Base-by-base conservation (phyloP, 1,140 invertebrate species). In the Plodia interpunctella region DNA sequence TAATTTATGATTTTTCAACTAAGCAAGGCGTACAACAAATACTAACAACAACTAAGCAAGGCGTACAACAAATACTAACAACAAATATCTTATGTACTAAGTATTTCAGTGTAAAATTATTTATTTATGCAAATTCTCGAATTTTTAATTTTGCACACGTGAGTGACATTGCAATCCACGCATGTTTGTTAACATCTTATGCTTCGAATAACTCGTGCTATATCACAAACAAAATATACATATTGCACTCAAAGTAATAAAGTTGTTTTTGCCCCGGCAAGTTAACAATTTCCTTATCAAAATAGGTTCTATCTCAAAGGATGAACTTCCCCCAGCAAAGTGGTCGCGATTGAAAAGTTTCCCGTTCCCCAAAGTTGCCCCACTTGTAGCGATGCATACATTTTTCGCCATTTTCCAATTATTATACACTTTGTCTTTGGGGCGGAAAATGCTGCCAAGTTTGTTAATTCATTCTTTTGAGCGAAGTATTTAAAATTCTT, bases 281-380 rank as follows among this genome's bases (percentile, higher is more conserved):
- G 11, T 8, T 11, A 9, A 30, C 68, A 73, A 79, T 78, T 79
- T 78, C 73, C 70, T 78, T 71, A 79, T 68, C 70, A 70, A 81
- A 76, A 81, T 55, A 68, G 62, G 61, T 60, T 57, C 57, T 25
- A 61, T 67, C 62, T 73, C 73, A 76, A 72, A 78, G 70, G 68
- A 73, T 72, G 70, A 75, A 78, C 60, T 73, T 77, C 58, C 64
- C 49, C 60, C 57, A 53, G 58, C 57, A 63, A 72, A 79, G 67
- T 74, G 70, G 58, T 65, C 38, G 52, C 74, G 71, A 81, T 81
- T 78, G 76, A 78, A 74, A 77, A 78, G 72, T 81, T 79, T 63
- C 55, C 55, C 51, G 63, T 63, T n/a, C 65, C 69, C 58, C 44
- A 49, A 57, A 57, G 58, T 59, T 52, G 55, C 64, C 15, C 18